Conservation (phyloP, 1,140 invertebrate genomes). For the Scaptomyza hsui region DNA sequence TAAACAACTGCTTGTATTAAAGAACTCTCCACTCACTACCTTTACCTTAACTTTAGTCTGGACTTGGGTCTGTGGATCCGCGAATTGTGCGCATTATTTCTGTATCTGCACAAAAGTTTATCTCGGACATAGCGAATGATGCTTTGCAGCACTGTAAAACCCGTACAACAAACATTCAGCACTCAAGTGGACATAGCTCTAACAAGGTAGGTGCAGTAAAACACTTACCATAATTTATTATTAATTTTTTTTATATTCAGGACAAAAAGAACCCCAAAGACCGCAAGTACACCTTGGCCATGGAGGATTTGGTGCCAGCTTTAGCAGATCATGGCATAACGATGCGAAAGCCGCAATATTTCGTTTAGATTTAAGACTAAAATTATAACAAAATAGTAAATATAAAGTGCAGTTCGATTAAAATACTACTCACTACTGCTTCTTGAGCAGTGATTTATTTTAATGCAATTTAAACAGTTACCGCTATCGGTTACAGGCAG, state of each 20-base stretch:
- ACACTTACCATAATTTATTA: neutral
- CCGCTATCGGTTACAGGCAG: neutral
- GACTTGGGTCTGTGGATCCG: conserved; percentile 95
- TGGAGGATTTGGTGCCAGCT: conserved; percentile 97
- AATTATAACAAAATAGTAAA: conserved; percentile 58
- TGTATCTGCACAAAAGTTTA: conserved; percentile 97
- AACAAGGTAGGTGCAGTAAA: conserved; percentile 46
- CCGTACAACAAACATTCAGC: conserved; percentile 89
- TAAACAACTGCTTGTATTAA: neutral
- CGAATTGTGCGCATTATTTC: conserved; percentile 94
- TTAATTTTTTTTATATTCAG: conserved; percentile 15
- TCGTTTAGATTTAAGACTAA: conserved; percentile 46
- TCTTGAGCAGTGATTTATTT: neutral
- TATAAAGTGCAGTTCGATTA: neutral
- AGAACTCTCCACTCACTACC: accelerated
- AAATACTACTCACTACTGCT: no score
- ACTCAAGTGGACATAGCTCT: conserved; percentile 77
- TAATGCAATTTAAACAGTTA: conserved; percentile 9
- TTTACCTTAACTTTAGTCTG: conserved; percentile 85
- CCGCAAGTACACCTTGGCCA: conserved; percentile 94
- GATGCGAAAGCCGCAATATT: conserved; percentile 96
- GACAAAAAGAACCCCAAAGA: conserved; percentile 88
- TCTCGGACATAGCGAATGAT: conserved; percentile 98
- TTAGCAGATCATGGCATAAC: conserved; percentile 97
- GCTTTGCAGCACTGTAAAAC: conserved; percentile 98